Conservation (phyloP, 2,888 invertebrate genomes). For the Strigamia transsilvanica region DNA sequence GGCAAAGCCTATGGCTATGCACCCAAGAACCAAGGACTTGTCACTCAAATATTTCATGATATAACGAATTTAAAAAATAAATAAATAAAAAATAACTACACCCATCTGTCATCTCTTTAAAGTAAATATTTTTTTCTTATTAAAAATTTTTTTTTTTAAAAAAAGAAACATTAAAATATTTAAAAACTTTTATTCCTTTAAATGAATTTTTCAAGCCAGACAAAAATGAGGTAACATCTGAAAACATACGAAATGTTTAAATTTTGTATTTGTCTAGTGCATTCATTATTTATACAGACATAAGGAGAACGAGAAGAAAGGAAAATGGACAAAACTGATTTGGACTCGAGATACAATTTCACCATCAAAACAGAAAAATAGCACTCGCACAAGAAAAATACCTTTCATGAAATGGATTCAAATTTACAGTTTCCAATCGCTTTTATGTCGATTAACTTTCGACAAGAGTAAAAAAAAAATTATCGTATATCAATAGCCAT, state of each 20-base stretch:
- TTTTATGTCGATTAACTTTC: slow-evolving; percentile 8
- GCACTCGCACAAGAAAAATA: neutral
- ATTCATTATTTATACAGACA: neutral
- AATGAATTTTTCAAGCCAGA: neutral
- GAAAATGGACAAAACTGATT: slow-evolving; percentile 39
- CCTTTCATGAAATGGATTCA: slow-evolving; percentile 6
- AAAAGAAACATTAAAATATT: neutral
- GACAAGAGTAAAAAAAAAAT: slow-evolving; percentile 10
- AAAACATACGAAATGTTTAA: slow-evolving; percentile 5
- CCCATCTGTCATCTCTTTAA: neutral
- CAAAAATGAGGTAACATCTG: neutral
- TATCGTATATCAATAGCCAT: slow-evolving; percentile 42
- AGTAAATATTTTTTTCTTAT: neutral
- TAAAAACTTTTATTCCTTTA: neutral
- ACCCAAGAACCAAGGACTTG: neutral
- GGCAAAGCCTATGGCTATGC: neutral
- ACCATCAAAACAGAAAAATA: neutral
- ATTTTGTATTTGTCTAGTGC: neutral
- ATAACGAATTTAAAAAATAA: neutral
- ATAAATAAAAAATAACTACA: neutral
- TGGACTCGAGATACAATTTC: neutral
- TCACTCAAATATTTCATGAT: slow-evolving; percentile 4
- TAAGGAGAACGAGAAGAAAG: neutral
- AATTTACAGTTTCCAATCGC: slow-evolving; percentile 16
- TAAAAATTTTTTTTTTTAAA: no score